Evolutionary conservation across 1,140 invertebrate species (phyloP), one percentile per base, ranked within the genome.

Genomic region (Saccostrea cuccullata): DNA sequence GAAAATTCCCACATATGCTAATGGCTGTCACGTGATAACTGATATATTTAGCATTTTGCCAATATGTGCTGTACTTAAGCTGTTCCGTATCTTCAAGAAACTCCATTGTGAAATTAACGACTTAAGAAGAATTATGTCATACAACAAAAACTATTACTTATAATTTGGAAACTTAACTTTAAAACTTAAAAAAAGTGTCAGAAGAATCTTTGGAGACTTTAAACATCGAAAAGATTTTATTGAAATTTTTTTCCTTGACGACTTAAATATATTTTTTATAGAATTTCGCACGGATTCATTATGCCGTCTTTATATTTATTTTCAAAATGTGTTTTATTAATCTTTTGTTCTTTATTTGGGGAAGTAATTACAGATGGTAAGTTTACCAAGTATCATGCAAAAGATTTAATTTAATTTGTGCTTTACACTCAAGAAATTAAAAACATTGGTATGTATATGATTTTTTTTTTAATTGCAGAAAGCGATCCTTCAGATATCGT

Each of bases 401-500:
- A 47, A 47, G 47, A 47, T 9, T 47, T 47, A 0, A 47, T 47
- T 47, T 8, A 47, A 8, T 47, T 9, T 47, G 5, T 47, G 47
- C 47, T 47, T 47, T 6, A 47, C 47, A 1, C 30, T 36, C 58
- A 64, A 64, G 15, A 17, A 64, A 20, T 6, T 64, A 64, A 17
- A n/a, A 64, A 2, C n/a, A 6, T 20, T 8, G n/a, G 0, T 64
- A 64, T 64, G 1, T 64, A 64, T 60, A 4, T 26, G 8, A 26
- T 55, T 83, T 2, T 2, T 55, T 55, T 36, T 36, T 84, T 56
- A 20, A 55, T 55, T 55, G 2, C 56, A 60, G 55, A 58, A 56
- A 55, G 11, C 12, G 84, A 85, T 17, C 84, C 84, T 58, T 30
- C 84, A 40, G 84, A 85, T 30, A 56, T 85, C 60, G 84, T 58